Conservation (phyloP, 2,888 invertebrate species). For the Phengaris arion region DNA sequence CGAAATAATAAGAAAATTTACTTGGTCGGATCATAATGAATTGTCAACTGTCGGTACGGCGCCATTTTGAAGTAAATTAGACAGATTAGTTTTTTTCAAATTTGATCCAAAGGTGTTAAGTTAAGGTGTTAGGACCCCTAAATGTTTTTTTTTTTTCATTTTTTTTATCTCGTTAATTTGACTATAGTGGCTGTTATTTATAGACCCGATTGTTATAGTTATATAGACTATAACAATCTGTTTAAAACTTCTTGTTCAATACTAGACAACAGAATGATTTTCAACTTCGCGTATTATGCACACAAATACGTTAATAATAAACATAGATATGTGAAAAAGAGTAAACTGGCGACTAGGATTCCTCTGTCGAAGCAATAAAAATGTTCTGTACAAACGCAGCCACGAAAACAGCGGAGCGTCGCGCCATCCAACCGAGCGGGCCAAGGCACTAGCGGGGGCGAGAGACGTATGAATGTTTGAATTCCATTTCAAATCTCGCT, state of each 20-base stretch:
- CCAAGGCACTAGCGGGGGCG: conserved; percentile 20
- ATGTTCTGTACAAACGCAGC: conserved; percentile 41
- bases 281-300: conserved; percentile 22
- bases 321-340: conserved; percentile 37
- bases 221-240: too few relatives aligned
- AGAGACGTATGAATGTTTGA: conserved; percentile 21
- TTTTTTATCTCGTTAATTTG: too few relatives aligned
- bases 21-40: too few relatives aligned
- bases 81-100: too few relatives aligned
- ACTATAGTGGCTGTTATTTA: too few relatives aligned
- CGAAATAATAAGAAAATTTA: too few relatives aligned
- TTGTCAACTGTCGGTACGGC: too few relatives aligned
- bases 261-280: conserved; percentile 7
- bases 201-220: too few relatives aligned
- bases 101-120: too few relatives aligned
- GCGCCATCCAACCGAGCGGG: conserved; percentile 22
- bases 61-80: too few relatives aligned
- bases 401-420: conserved; percentile 31
- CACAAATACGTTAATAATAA: conserved; percentile 37
- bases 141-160: too few relatives aligned
- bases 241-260: neutral
- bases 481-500: conserved; percentile 15
- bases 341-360: conserved; percentile 42
- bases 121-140: too few relatives aligned
- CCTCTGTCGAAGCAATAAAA: conserved; percentile 49